phyloP scores from a whole-genome alignment of 2,113 vertebrate species.

The Xenopus laevis region DNA sequence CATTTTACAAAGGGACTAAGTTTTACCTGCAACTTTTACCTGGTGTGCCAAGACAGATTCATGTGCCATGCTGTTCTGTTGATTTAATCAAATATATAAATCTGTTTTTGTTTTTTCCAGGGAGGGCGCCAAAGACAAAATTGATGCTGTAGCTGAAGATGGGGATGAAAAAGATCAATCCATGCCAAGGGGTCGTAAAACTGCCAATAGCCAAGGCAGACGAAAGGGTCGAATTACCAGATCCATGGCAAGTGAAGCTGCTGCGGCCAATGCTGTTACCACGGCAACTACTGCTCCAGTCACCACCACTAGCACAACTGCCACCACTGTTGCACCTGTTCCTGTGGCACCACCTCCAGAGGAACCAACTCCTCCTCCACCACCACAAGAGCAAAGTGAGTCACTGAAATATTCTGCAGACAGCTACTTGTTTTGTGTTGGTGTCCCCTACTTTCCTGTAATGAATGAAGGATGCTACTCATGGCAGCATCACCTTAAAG shows the following conservation, averaged over 20 bases:
- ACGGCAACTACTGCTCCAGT: slow-evolving; percentile 47
- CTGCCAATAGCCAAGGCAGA: slow-evolving; percentile 94
- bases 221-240: slow-evolving; percentile 94
- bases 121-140: slow-evolving; percentile 92
- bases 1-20: too few species aligned
- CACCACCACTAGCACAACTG: slow-evolving; percentile 47
- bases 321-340: slow-evolving; percentile 56
- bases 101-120: slow-evolving; percentile 55
- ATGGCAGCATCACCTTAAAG: too few species aligned
- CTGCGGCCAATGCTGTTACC: slow-evolving; percentile 72
- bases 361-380: slow-evolving; percentile 70
- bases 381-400: slow-evolving; percentile 79
- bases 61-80: not conserved
- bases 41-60: too few species aligned
- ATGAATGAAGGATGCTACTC: too few species aligned
- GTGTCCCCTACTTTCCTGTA: too few species aligned
- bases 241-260: slow-evolving; percentile 96
- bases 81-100: not conserved
- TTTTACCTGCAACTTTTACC: too few species aligned
- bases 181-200: slow-evolving; percentile 88
- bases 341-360: slow-evolving; percentile 72
- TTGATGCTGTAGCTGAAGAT: slow-evolving; percentile 81
- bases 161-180: slow-evolving; percentile 90
- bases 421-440: too few species aligned
- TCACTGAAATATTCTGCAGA: not conserved